Evolutionary conservation across 2,888 invertebrate species (phyloP).

Genomic region (Drosophila villosipedis): DNA sequence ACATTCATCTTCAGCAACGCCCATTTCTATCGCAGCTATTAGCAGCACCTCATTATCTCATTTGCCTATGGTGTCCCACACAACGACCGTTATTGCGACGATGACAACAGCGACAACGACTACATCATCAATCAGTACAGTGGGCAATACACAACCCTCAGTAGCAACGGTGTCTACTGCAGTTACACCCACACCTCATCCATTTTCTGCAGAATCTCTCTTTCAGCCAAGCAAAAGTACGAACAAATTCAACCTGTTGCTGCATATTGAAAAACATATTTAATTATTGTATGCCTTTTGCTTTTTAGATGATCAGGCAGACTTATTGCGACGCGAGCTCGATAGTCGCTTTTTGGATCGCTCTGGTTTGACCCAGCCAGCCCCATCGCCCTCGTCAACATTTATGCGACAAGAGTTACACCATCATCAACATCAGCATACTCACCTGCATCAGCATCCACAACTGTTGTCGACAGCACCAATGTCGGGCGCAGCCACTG

Average conservation of each 20-base stretch:
- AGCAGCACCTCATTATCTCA: slow-evolving; percentile 38
- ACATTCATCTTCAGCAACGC: slow-evolving; percentile 48
- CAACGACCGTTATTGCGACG: slow-evolving; percentile 52
- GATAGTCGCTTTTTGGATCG: slow-evolving; percentile 96
- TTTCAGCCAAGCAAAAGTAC: slow-evolving; percentile 92
- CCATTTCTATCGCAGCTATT: slow-evolving; percentile 24
- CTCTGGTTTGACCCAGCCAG: slow-evolving; percentile 88
- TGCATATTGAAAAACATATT: background rate
- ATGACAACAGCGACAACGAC: slow-evolving; percentile 54
- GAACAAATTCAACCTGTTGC: background rate
- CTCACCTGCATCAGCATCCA: slow-evolving; percentile 95
- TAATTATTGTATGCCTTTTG: slow-evolving; percentile 2
- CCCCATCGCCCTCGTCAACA: slow-evolving; percentile 85
- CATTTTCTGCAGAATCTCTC: slow-evolving; percentile 94
- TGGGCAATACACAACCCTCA: slow-evolving; percentile 39
- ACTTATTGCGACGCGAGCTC: slow-evolving; percentile 94
- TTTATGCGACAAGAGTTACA: slow-evolving; percentile 94
- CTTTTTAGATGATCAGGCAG: slow-evolving; percentile 89
- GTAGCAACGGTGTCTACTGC: slow-evolving; percentile 49
- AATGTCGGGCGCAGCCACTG: slow-evolving; percentile 46
- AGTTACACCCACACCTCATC: slow-evolving; percentile 90
- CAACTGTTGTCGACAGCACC: slow-evolving; percentile 89
- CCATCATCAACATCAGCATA: slow-evolving; percentile 97
- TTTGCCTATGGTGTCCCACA: slow-evolving; percentile 44
- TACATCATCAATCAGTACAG: slow-evolving; percentile 58